phyloP scores from a whole-genome alignment of 2,113 vertebrate genomes.

The Candoia aspera region DNA sequence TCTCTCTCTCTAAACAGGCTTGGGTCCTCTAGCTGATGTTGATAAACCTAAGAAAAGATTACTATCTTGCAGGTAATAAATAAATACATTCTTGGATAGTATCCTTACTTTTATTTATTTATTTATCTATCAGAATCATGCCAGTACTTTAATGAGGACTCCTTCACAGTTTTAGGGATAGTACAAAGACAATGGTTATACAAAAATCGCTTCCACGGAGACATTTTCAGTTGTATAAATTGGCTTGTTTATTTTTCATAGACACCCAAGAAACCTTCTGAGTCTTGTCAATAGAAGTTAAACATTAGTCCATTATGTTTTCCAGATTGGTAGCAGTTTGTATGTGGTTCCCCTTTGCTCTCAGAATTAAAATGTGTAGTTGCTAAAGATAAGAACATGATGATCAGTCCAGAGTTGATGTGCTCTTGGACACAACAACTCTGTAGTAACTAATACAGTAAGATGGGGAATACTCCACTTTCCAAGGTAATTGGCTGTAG shows the following conservation, averaged over 20 bases:
- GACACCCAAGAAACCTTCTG: background rate
- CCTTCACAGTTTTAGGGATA: background rate
- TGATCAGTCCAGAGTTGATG: too few relatives aligned
- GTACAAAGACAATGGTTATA: background rate
- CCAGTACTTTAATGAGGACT: background rate
- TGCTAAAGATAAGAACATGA: background rate
- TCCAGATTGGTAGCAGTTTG: background rate
- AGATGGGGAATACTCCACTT: background rate
- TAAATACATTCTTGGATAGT: conserved; percentile 16
- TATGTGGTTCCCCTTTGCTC: background rate
- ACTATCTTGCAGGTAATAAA: conserved; percentile 56
- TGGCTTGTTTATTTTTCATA: background rate
- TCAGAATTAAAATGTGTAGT: too few relatives aligned
- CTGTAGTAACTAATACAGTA: background rate
- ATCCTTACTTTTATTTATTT: conserved; percentile 33
- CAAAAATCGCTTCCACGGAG: background rate
- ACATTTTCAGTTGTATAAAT: background rate
- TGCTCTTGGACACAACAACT: background rate
- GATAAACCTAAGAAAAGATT: conserved; percentile 44
- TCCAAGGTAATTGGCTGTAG: background rate
- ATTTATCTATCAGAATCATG: conserved; percentile 16
- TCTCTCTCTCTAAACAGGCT: conserved; percentile 55
- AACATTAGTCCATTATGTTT: background rate
- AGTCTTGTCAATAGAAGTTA: background rate
- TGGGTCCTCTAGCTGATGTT: conserved; percentile 43